Base-by-base conservation (phyloP, 2,113 vertebrate species). In the Engraulis encrasicolus region DNA sequence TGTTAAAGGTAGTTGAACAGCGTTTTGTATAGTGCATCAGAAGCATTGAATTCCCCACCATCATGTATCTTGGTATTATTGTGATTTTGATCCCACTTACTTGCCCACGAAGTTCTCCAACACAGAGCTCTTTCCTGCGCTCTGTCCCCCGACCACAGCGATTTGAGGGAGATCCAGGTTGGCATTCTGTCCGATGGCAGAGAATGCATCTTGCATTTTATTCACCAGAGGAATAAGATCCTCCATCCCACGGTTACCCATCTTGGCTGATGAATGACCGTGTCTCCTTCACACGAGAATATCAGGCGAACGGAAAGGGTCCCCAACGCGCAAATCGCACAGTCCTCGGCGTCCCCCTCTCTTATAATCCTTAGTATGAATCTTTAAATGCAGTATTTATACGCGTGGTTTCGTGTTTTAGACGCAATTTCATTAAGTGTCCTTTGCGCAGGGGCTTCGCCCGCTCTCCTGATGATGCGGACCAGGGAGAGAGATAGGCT, bases 171-270 rank as follows among this genome's bases (percentile, higher is more conserved):
- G 96, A 91, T 98, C 97, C 50, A 98, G 92, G 81, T 91, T 93
- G n/a, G 97, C 94, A 90, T 97, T 98, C 92, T 97, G 97, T 77
- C 97, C 97, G 94, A 98, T 97, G 92, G 97, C 93, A 82, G 96
- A 89, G 92, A 99, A 99, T 81, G 97, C 97, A 85, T 99, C 97
- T 93, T 98, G 97, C 50, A 99, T 94, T 89, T 81, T 90, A 94
- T 98, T 99, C 82, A 98, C 97, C 92, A 98, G 93, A 89, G 97
- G 97, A 91, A 98, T 99, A 54, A 99, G 95, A 1, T 98, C 97
- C 87, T 98, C 97, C 97, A 99, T 98, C 38, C 97, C 97, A 66
- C 97, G 97, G 95, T 99, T 98, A 74, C 97, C 97, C 97, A 98
- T 99, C 54, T 79, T 89, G 50, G 15, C 45, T 45, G 37, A 27